These are phyloP conservation scores for Pluvialis apricaria DNA, from an alignment of 2,113 vertebrate species.

Conservation along the genomic window DNA sequence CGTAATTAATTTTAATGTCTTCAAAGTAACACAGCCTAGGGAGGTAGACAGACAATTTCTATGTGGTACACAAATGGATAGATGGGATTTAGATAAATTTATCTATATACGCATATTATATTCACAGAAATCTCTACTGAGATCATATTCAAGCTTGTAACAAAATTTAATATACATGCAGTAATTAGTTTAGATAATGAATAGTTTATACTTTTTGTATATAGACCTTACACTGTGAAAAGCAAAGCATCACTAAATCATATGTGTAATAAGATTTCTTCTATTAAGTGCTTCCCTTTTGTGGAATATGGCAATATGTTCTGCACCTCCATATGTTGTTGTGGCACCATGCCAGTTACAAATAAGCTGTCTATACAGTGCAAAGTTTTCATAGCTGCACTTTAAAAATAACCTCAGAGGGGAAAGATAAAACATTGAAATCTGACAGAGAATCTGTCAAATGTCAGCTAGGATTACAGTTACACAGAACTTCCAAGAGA, in stretches of 20 bases:
- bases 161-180: background rate
- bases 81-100: background rate
- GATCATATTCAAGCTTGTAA: background rate
- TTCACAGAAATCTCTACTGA: background rate
- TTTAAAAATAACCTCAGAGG: slow-evolving; percentile 35
- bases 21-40: background rate
- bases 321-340: background rate
- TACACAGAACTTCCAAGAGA: background rate
- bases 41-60: background rate
- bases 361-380: background rate
- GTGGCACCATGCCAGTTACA: background rate
- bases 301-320: background rate
- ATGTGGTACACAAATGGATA: background rate
- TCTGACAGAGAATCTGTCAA: slow-evolving; percentile 22
- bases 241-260: background rate
- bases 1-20: background rate
- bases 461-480: background rate
- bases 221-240: background rate
- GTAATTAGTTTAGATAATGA: background rate
- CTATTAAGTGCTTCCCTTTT: background rate
- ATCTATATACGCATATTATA: fast-evolving
- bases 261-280: background rate
- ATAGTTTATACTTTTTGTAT: background rate
- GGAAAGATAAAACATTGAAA: slow-evolving; percentile 34
- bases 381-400: background rate